phyloP scores from a whole-genome alignment of 2,797 vertebrate species.

The Acanthopagrus latus region DNA sequence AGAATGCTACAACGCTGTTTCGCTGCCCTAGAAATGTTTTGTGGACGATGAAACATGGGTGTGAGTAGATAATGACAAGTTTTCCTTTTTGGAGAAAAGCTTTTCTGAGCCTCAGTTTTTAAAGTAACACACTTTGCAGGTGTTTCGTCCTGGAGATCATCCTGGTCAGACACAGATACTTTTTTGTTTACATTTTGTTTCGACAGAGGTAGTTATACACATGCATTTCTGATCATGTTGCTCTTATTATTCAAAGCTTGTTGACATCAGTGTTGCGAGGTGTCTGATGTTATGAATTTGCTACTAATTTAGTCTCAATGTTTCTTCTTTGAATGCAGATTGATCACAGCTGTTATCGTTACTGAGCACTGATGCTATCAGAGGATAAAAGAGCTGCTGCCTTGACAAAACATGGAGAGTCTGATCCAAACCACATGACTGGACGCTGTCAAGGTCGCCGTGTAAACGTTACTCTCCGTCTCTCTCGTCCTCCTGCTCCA shows the following conservation, averaged over 20 bases:
- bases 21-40: no score
- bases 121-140: no score
- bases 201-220: no score
- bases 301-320: neutral
- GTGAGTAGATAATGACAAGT: no score
- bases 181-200: no score
- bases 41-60: no score
- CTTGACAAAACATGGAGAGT: neutral
- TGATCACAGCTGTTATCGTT: neutral
- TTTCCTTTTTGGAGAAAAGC: no score
- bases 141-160: no score
- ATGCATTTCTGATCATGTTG: neutral
- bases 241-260: neutral
- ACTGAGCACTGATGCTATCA: neutral
- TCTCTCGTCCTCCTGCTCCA: neutral
- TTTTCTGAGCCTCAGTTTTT: no score
- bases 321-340: neutral
- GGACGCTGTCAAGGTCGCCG: conserved; percentile 8
- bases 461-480: neutral
- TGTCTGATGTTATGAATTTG: neutral
- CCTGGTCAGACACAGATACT: no score
- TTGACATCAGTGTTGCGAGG: neutral
- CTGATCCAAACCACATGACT: conserved; percentile 12
- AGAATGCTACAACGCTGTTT: no score
- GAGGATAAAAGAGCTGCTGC: neutral